phyloP scores from a whole-genome alignment of 2,888 invertebrate genomes.

The Iselma pallidipennis region DNA sequence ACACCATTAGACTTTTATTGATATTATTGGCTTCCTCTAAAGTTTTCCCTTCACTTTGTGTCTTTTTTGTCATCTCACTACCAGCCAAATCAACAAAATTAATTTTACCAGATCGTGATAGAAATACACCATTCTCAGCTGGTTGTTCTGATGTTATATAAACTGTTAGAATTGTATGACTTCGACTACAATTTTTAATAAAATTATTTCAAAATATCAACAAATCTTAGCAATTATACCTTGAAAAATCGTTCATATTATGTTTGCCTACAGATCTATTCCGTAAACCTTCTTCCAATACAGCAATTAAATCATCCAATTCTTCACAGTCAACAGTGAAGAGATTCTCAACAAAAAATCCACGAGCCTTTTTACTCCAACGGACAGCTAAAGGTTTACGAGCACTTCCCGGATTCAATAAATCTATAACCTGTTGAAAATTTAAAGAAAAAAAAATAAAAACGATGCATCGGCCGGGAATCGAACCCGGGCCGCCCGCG shows the following conservation, averaged over 20 bases:
- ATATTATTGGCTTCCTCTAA: slow-evolving; percentile 95
- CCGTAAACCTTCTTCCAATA: slow-evolving; percentile 92
- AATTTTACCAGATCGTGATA: slow-evolving; percentile 91
- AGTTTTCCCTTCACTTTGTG: slow-evolving; percentile 83
- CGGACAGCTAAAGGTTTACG: slow-evolving; percentile 85
- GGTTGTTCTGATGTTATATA: slow-evolving; percentile 85
- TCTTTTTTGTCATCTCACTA: slow-evolving; percentile 95
- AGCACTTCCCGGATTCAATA: slow-evolving; percentile 83
- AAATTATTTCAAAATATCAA: slow-evolving; percentile 4
- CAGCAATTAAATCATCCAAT: slow-evolving; percentile 88
- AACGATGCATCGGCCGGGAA: slow-evolving; percentile 58
- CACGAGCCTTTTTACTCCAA: slow-evolving; percentile 91
- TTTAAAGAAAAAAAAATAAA: slow-evolving; percentile 6
- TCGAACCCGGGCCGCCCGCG: slow-evolving; percentile 63
- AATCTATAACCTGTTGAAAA: slow-evolving; percentile 80
- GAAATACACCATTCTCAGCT: slow-evolving; percentile 79
- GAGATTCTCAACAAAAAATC: slow-evolving; percentile 95
- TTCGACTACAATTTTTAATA: slow-evolving; percentile 59
- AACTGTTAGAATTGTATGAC: slow-evolving; percentile 90
- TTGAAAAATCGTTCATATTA: slow-evolving; percentile 90
- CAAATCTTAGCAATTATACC: slow-evolving; percentile 56
- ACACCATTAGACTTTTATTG: slow-evolving; percentile 91
- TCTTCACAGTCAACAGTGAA: slow-evolving; percentile 95
- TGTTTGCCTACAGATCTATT: slow-evolving; percentile 89
- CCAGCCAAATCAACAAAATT: slow-evolving; percentile 96